These are phyloP conservation scores for Melieria picta DNA, from an alignment of 2,888 invertebrate species.

Conservation along the genomic window DNA sequence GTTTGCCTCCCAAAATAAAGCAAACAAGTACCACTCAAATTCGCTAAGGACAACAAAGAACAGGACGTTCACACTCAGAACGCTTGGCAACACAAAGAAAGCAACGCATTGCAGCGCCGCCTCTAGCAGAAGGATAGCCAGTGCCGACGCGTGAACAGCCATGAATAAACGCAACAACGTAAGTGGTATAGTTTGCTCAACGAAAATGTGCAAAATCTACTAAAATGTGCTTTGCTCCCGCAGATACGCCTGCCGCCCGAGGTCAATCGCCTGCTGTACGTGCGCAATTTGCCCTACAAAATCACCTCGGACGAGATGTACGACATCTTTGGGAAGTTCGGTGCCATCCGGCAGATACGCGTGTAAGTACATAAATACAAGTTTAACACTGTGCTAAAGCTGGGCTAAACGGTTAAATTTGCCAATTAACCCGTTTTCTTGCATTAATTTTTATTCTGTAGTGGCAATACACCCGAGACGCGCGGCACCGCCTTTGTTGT, in stretches of 20 bases:
- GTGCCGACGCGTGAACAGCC: conserved; percentile 10
- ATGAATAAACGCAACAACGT: conserved; percentile 65
- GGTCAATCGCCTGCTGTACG: conserved; percentile 96
- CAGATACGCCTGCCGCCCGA: conserved; percentile 98
- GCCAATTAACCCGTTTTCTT: conserved; percentile 5
- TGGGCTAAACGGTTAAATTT: background rate
- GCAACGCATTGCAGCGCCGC: background rate
- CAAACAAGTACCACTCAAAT: background rate
- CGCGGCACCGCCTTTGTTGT: conserved; percentile 99
- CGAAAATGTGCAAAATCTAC: background rate
- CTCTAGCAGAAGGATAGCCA: background rate
- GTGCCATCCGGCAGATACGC: conserved; percentile 97
- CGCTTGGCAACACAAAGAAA: conserved; percentile 38
- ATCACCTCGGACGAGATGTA: conserved; percentile 99
- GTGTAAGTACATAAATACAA: conserved; percentile 76
- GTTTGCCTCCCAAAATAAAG: background rate
- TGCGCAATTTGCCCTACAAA: conserved; percentile 98
- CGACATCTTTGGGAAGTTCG: conserved; percentile 99
- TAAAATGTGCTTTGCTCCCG: conserved; percentile 8
- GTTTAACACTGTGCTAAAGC: background rate
- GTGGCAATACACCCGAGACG: conserved; percentile 97
- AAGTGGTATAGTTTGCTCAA: conserved; percentile 42
- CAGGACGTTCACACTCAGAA: conserved; percentile 36
- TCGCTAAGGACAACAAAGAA: conserved; percentile 40
- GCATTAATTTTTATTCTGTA: conserved; percentile 59